These are phyloP conservation scores for Sminthopsis crassicaudata DNA, from an alignment of 2,113 vertebrate species.

Conservation along the genomic window DNA sequence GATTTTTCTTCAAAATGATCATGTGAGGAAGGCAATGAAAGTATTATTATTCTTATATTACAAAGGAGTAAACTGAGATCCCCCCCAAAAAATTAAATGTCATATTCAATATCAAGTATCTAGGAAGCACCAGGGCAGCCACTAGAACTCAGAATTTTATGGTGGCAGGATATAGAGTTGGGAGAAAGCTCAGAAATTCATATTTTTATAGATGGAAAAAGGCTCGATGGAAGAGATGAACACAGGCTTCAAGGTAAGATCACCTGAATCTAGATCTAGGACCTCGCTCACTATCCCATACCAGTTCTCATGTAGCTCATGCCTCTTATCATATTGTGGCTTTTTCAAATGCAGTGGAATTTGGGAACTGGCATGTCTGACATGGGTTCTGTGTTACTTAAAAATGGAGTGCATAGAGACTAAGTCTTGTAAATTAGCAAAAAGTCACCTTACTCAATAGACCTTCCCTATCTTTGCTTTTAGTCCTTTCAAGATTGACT, in stretches of 20 bases:
- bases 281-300: background rate
- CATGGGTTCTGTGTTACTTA: background rate
- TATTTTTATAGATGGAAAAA: background rate
- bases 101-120: background rate
- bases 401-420: slow-evolving; percentile 21
- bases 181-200: no score
- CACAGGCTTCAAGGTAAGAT: background rate
- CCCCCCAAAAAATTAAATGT: background rate
- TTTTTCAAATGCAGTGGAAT: background rate
- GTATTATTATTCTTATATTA: background rate
- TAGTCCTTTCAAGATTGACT: slow-evolving; percentile 67
- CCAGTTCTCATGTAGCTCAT: background rate
- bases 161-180: background rate
- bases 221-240: background rate
- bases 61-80: background rate
- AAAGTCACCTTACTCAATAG: slow-evolving; percentile 70
- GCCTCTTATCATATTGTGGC: background rate
- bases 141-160: background rate
- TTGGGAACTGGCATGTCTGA: background rate
- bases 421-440: slow-evolving; percentile 67
- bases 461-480: slow-evolving; percentile 68
- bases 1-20: background rate
- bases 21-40: background rate
- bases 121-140: background rate
- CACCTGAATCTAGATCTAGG: background rate